Conservation (phyloP, 2,888 invertebrate species). For the Yponomeuta malinellus region DNA sequence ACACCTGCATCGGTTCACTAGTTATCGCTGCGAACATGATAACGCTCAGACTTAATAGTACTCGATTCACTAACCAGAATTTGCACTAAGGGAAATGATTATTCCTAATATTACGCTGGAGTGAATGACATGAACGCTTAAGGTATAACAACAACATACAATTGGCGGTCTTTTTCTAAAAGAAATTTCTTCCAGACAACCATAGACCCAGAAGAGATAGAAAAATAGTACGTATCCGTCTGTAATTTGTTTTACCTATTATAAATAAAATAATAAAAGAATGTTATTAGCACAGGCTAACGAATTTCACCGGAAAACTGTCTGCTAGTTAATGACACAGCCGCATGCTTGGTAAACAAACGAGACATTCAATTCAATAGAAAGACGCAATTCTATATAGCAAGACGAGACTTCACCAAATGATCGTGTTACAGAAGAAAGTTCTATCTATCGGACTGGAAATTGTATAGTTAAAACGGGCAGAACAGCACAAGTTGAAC, state of each 20-base stretch:
- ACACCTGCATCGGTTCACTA: background rate
- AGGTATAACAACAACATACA: background rate
- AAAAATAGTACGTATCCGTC: no score
- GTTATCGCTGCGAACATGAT: background rate
- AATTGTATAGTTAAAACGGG: background rate
- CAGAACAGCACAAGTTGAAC: constrained; percentile 17
- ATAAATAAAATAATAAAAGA: no score
- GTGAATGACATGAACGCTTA: no score
- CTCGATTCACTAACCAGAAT: background rate
- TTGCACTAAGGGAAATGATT: background rate
- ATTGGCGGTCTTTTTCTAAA: background rate
- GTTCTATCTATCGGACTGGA: constrained; percentile 25
- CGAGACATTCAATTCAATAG: background rate
- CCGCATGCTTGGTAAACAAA: background rate
- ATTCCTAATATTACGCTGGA: no score
- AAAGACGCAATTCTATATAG: constrained; percentile 19
- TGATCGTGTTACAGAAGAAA: constrained; percentile 64
- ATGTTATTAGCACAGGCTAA: no score
- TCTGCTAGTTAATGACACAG: background rate
- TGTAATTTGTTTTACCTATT: no score
- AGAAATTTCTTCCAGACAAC: no score
- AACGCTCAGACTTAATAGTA: background rate
- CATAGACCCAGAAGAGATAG: no score
- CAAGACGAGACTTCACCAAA: constrained; percentile 46
- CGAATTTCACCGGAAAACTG: no score